Evolutionary conservation across 2,888 invertebrate genomes (phyloP), one percentile per base, ranked within the genome.

Genomic region (Mythimna vitellina): DNA sequence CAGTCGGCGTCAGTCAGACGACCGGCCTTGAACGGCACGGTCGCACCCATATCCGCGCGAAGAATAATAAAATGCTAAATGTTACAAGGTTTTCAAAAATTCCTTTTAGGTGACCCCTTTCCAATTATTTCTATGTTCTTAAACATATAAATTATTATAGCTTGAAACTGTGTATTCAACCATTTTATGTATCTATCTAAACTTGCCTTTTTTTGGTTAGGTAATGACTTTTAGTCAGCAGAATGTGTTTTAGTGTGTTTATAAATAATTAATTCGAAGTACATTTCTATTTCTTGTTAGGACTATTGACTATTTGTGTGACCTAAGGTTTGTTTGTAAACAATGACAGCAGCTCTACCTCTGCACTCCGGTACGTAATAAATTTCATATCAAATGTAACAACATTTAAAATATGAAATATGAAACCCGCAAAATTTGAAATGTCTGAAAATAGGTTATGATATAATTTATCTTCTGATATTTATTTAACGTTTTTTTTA

Each of bases 291-390:
- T 25, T 56, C 22, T 14, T 3, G 3, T n/a, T 6, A 25, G 20
- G 6, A 32, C 0, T 35, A 49, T 17, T 7, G n/a, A 35, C 14
- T n/a, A 32, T 49, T 29, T 10, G 20, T 46, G 62, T 25, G 54
- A 25, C 20, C 12, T 51, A 65, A 42, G 8, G 1, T 25, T 54
- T 54, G 17, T 42, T 65, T 57, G 32, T 65, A 51, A 58, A 58
- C 51, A 58, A 73, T 73, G 73, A 57, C 73, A 12, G 66, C n/a
- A 12, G 57, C 57, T 38, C 14, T 62, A 22, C 56, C 25, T 22
- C 22, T 12, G 25, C n/a, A 4, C 22, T n/a, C 1, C 14, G 57
- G 73, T 42, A 73, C 51, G 51, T 54, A 12, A 54, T 14, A 54
- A 14, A 54, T 22, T 54, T 14, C 22, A 14, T 54, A 7, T 14